Evolutionary conservation across 2,113 vertebrate genomes (phyloP).

Genomic region (Python bivittatus): DNA sequence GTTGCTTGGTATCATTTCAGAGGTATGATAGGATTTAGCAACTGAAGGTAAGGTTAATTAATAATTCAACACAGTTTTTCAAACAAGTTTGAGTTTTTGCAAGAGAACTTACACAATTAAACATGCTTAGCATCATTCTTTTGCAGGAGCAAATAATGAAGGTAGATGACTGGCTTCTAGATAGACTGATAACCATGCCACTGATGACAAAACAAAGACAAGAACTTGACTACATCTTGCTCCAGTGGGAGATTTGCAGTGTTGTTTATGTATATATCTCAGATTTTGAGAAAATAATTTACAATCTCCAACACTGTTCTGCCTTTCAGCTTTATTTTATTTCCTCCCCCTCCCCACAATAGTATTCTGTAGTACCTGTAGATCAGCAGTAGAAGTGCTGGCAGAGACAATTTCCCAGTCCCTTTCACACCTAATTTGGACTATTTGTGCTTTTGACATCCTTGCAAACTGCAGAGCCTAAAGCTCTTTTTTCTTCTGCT

Average conservation of each 20-base stretch:
- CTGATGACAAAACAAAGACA: not conserved
- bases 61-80: not conserved
- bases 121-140: not conserved
- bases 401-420: not conserved
- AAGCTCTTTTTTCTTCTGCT: not conserved
- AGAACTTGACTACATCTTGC: not conserved
- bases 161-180: not conserved
- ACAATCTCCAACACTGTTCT: not conserved
- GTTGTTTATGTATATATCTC: not conserved
- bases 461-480: conserved; percentile 6
- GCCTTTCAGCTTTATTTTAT: not conserved
- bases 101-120: not conserved
- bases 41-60: not conserved
- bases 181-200: not conserved
- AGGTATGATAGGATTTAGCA: not conserved
- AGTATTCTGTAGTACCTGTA: not conserved
- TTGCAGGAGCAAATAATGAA: too few species aligned
- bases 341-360: not conserved
- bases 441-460: not conserved
- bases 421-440: not conserved
- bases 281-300: not conserved
- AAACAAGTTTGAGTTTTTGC: not conserved
- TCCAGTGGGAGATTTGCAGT: not conserved
- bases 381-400: not conserved
- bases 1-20: not conserved